These are phyloP conservation scores for Sebastiscus tertius DNA, from an alignment of 2,797 vertebrate species.

Conservation along the genomic window DNA sequence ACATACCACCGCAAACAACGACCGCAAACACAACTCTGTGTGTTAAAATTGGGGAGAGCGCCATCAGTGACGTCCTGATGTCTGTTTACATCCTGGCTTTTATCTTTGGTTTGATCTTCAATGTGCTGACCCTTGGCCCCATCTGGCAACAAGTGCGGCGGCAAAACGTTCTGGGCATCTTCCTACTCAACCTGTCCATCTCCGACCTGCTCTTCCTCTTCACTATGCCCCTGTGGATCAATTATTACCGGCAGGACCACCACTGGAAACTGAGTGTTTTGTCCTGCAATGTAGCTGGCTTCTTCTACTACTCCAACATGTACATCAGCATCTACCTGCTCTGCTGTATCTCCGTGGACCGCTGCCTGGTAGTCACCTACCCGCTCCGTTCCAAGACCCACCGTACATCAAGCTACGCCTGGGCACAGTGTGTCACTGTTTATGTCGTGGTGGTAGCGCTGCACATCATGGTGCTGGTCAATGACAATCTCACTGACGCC, in stretches of 20 bases:
- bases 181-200: constrained; percentile 79
- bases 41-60: constrained; percentile 37
- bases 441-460: constrained; percentile 50
- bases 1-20: accelerated
- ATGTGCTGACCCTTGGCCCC: constrained; percentile 80
- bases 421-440: constrained; percentile 68
- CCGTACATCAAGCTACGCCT: constrained; percentile 70
- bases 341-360: constrained; percentile 87
- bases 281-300: constrained; percentile 79
- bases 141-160: constrained; percentile 77
- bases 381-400: constrained; percentile 73
- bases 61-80: constrained; percentile 74
- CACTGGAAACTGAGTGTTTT: constrained; percentile 63
- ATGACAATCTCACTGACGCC: constrained; percentile 60
- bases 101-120: constrained; percentile 78
- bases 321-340: constrained; percentile 86
- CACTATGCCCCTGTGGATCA: constrained; percentile 86
- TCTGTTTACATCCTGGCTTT: constrained; percentile 81
- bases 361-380: constrained; percentile 80
- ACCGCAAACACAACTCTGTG: constrained; percentile 37
- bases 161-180: constrained; percentile 82
- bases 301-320: constrained; percentile 87
- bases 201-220: constrained; percentile 83
- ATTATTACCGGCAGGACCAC: constrained; percentile 80
- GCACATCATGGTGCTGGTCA: constrained; percentile 70